These are phyloP conservation scores for Tragelaphus eurycerus DNA, from an alignment of 2,797 vertebrate species.

Conservation along the genomic window DNA sequence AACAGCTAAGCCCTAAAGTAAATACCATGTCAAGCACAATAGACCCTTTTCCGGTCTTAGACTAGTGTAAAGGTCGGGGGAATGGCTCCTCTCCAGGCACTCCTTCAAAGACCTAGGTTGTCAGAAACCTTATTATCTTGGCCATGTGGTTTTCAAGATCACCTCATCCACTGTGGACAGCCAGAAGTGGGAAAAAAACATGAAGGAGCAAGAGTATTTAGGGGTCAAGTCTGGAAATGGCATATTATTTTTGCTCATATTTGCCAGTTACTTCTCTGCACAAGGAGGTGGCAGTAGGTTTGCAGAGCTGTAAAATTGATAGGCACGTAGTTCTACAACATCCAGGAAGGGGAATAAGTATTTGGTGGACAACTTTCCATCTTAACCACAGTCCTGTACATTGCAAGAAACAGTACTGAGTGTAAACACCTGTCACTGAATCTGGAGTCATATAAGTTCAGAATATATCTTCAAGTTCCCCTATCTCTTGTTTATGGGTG, in stretches of 20 bases:
- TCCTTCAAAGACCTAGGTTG: background rate
- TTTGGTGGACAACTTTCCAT: background rate
- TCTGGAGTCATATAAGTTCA: background rate
- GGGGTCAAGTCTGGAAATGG: background rate
- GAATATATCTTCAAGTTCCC: background rate
- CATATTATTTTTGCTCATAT: background rate
- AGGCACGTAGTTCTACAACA: background rate
- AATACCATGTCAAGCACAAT: background rate
- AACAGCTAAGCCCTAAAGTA: background rate
- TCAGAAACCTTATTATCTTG: background rate
- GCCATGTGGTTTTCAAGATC: background rate
- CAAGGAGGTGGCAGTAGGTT: background rate
- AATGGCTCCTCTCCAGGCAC: background rate
- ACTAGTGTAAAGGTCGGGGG: background rate
- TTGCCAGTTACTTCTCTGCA: background rate
- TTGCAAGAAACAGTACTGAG: background rate
- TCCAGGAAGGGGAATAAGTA: background rate
- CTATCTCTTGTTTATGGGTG: background rate
- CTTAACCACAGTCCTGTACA: background rate
- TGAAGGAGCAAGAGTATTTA: background rate
- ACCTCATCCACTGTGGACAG: background rate
- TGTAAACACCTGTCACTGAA: background rate
- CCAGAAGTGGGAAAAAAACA: background rate
- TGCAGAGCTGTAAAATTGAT: background rate
- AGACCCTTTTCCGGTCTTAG: background rate